A percentile compares a stretch with the other conserved stretches of the same genome.
These are phyloP conservation scores for Knipowitschia caucasica DNA, from an alignment of 2,797 vertebrate species.

Conservation along the genomic window DNA sequence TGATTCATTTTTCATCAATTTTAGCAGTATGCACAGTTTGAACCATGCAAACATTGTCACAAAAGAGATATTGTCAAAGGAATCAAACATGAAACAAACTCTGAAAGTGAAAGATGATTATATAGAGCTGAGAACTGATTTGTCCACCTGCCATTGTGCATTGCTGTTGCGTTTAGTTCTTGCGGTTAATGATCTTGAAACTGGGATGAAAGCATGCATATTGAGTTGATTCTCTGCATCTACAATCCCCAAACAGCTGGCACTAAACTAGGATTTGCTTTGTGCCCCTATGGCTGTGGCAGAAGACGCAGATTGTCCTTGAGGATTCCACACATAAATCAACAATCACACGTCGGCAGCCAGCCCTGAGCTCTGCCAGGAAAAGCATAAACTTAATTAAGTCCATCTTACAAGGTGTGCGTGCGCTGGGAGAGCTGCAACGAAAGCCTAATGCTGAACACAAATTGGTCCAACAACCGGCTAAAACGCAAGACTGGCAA, in stretches of 20 bases:
- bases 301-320: constrained; percentile 64
- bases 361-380: constrained; percentile 63
- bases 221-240: constrained; percentile 26
- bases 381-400: constrained; percentile 79
- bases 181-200: constrained; percentile 21
- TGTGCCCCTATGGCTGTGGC: constrained; percentile 36
- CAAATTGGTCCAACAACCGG: constrained; percentile 67
- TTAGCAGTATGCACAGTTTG: too few species aligned
- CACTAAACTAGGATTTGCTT: constrained; percentile 45
- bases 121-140: neutral
- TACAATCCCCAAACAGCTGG: constrained; percentile 49
- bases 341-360: constrained; percentile 54
- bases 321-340: constrained; percentile 68
- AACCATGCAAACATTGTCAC: too few species aligned
- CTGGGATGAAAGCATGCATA: constrained; percentile 6
- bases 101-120: neutral
- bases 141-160: constrained; percentile 3
- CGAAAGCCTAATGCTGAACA: constrained; percentile 66
- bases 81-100: neutral
- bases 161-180: constrained; percentile 5
- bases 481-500: constrained; percentile 59
- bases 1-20: too few species aligned
- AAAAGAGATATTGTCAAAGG: too few species aligned
- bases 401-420: constrained; percentile 72
- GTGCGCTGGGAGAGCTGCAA: constrained; percentile 55